Evolutionary conservation across 2,888 invertebrate species (phyloP), one percentile per base, ranked within the genome.

Genomic region (Notodromas monacha): DNA sequence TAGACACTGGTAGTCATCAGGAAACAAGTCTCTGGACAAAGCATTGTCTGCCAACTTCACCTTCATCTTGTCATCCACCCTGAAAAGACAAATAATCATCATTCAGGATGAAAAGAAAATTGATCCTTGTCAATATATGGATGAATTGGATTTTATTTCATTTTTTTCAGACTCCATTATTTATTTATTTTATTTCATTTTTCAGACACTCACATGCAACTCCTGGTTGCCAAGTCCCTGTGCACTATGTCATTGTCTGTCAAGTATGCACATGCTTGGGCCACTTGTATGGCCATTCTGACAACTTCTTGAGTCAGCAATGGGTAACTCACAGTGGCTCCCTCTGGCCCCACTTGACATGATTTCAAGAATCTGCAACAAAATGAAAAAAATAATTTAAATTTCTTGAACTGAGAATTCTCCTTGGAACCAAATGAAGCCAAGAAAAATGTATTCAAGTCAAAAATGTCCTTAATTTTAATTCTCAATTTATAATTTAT

Each of bases 1-100:
- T 37, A 89, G 56, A 47, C 86, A 89, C 48, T 84, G 74, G 52
- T 92, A 92, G 48, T 92, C 89, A 12, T 69, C 67, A 1, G 89
- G 84, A 51, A 84, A 92, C 32, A 92, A 58, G 49, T 92, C 89
- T 36, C 84, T 58, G 3, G 84, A 69, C 34, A 92, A 52, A 2
- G 89, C 77, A 46, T 73, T 77, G 54, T 92, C 89, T 30, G 77
- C 73, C 38, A 92, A 65, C 57, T 74, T 72, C 28, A 92, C 69
- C 43, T 66, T 61, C 26, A 74, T 59, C 44, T 69, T 68, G 42
- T 69, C 69, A 45, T 76, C 73, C 43, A 77, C 65, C 39, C 76
- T 76, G 55, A 12, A 33, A n/a, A n/a, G n/a, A n/a, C n/a, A n/a
- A n/a, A n/a, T n/a, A n/a, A n/a, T n/a, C n/a, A n/a, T n/a, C n/a